A percentile compares a stretch with the other conserved stretches of the same genome.
These are phyloP conservation scores for Acanthosepion esculentum DNA, from an alignment of 2,888 invertebrate species.

Conservation along the genomic window DNA sequence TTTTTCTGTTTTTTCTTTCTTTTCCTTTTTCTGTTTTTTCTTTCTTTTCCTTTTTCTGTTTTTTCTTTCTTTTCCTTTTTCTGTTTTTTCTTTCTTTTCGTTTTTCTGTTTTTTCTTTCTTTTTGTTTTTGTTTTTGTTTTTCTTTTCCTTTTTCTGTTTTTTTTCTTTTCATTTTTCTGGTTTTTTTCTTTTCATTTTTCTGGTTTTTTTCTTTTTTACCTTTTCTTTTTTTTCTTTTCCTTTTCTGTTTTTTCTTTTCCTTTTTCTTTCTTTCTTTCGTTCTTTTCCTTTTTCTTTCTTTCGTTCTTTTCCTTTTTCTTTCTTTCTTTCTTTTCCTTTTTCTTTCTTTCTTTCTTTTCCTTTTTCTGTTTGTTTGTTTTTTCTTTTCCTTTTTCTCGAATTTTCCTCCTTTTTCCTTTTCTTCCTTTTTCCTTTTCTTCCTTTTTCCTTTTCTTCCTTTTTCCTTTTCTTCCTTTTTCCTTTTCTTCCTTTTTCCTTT, in stretches of 20 bases:
- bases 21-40: not conserved
- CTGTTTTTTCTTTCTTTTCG: not conserved
- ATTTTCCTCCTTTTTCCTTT: fast-evolving
- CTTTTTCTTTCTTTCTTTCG: no score
- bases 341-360: not conserved
- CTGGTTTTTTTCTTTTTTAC: not conserved
- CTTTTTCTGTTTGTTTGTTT: not conserved
- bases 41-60: not conserved
- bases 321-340: fast-evolving
- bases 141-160: not conserved
- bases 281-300: no score
- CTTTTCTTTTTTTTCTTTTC: no score
- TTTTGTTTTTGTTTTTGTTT: not conserved
- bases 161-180: fast-evolving
- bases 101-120: fast-evolving
- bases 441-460: fast-evolving
- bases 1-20: not conserved
- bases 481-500: no score
- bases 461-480: fast-evolving
- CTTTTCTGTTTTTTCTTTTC: not conserved
- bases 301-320: not conserved
- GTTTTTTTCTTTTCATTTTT: not conserved
- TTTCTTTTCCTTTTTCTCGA: fast-evolving
- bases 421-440: not conserved
- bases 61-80: not conserved